Evolutionary conservation across 2,113 vertebrate genomes (phyloP).

Genomic region (Martes martes): DNA sequence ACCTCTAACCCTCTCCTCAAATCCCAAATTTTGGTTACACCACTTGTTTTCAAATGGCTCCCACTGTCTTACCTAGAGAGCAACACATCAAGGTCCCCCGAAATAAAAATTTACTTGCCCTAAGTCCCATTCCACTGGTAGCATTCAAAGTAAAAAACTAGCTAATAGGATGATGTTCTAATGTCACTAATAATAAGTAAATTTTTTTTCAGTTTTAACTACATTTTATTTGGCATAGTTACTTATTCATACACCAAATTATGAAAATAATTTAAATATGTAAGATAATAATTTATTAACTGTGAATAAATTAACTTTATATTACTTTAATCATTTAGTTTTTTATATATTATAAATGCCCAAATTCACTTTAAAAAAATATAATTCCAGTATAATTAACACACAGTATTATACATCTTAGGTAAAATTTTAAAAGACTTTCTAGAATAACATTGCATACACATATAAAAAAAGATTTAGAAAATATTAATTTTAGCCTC

Average conservation of each 20-base stretch:
- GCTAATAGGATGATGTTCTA: neutral
- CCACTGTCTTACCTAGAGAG: neutral
- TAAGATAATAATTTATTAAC: neutral
- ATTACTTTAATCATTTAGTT: neutral
- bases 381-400: neutral
- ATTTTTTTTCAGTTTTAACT: neutral
- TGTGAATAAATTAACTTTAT: neutral
- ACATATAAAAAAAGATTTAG: neutral
- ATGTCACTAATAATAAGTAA: neutral
- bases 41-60: neutral
- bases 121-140: neutral
- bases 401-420: neutral
- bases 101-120: conserved; percentile 13
- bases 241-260: neutral
- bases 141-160: neutral
- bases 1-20: neutral
- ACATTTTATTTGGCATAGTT: neutral
- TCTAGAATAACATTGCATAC: neutral
- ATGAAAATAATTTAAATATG: neutral
- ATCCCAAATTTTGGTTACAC: neutral
- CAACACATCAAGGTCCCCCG: neutral
- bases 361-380: neutral
- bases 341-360: neutral
- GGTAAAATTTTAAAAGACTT: neutral
- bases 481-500: neutral